Evolutionary conservation across 1,140 invertebrate genomes (phyloP).

Genomic region (Drosophila mayri): DNA sequence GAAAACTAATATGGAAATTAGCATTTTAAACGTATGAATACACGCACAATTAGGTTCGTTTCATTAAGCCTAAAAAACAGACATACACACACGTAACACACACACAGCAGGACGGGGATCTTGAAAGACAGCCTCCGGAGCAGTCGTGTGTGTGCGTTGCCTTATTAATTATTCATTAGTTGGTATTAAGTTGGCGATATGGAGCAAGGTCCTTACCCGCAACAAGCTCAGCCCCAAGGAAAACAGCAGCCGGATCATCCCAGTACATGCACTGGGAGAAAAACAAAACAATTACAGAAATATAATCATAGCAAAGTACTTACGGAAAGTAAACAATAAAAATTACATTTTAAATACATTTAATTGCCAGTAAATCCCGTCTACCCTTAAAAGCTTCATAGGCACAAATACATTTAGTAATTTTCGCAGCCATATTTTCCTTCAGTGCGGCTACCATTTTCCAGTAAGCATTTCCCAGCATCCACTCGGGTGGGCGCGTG

Average conservation of each 20-base stretch:
- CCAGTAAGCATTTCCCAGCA: slow-evolving; percentile 14
- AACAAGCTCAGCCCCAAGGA: slow-evolving; percentile 31
- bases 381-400: no score
- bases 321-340: neutral
- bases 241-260: slow-evolving; percentile 32
- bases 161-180: slow-evolving; percentile 84
- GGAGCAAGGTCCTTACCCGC: slow-evolving; percentile 30
- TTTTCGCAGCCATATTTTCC: neutral
- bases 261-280: neutral
- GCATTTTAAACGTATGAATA: slow-evolving; percentile 82
- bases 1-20: slow-evolving; percentile 81
- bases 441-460: slow-evolving; percentile 8
- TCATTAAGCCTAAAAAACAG: slow-evolving; percentile 73
- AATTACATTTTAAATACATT: no score
- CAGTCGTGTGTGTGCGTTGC: slow-evolving; percentile 50
- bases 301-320: neutral
- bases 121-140: slow-evolving; percentile 36
- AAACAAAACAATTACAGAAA: neutral
- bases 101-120: neutral
- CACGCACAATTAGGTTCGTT: slow-evolving; percentile 79
- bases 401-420: neutral
- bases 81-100: slow-evolving; percentile 21
- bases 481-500: slow-evolving; percentile 48
- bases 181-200: slow-evolving; percentile 74
- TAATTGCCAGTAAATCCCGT: neutral